These are phyloP conservation scores for Seriola quinqueradiata DNA, from an alignment of 2,113 vertebrate genomes.

Conservation along the genomic window DNA sequence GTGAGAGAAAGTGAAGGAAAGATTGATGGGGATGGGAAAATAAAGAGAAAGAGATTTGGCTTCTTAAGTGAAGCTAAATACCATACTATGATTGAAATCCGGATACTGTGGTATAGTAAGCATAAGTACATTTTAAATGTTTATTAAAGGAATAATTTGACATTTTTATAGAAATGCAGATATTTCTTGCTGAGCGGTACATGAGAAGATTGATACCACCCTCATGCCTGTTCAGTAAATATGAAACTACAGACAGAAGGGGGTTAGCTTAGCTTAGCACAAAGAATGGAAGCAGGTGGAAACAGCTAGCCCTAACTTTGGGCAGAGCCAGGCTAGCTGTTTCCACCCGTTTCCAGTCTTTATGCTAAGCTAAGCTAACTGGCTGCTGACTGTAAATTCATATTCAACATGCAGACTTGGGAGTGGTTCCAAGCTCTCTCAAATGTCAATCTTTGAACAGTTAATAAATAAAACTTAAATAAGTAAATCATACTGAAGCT, in stretches of 20 bases:
- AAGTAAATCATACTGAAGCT: too few species aligned
- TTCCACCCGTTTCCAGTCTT: neutral
- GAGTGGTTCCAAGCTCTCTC: too few species aligned
- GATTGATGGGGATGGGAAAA: neutral
- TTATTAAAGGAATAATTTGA: neutral
- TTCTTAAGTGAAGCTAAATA: neutral
- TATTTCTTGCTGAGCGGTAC: neutral
- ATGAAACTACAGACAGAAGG: neutral
- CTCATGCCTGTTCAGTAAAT: neutral
- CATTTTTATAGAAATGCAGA: neutral
- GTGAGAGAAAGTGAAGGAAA: neutral
- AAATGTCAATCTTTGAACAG: too few species aligned
- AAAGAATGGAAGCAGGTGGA: neutral
- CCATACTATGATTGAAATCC: neutral
- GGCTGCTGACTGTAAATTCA: neutral
- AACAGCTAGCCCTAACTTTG: neutral
- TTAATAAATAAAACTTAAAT: too few species aligned
- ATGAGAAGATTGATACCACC: neutral
- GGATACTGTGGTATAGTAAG: neutral
- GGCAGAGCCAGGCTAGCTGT: neutral
- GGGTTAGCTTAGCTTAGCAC: neutral
- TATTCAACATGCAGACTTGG: too few species aligned
- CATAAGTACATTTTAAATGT: neutral
- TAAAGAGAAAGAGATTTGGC: neutral
- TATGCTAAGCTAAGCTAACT: neutral